phyloP scores from a whole-genome alignment of 2,113 vertebrate genomes.

The human (Homo sapiens) region DNA sequence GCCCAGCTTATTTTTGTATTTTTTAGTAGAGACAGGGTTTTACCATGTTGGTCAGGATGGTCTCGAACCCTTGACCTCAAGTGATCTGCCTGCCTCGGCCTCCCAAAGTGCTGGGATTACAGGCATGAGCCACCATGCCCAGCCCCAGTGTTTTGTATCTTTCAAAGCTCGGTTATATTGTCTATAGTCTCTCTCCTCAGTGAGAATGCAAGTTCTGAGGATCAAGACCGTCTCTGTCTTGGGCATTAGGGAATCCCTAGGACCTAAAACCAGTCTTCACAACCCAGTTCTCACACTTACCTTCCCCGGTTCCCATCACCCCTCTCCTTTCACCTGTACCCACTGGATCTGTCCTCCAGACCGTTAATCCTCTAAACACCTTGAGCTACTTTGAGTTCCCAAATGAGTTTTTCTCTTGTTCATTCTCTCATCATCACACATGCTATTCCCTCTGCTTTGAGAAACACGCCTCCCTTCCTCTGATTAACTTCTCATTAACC shows the following conservation, averaged over 20 bases:
- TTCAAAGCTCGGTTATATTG: background rate
- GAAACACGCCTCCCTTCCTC: background rate
- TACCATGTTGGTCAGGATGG: too few species aligned
- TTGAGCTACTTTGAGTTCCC: background rate
- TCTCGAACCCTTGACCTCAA: too few species aligned
- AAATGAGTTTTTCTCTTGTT: background rate
- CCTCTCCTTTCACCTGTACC: background rate
- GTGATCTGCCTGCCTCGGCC: too few species aligned
- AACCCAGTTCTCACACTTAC: background rate
- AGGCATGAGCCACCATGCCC: too few species aligned
- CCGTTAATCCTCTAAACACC: background rate
- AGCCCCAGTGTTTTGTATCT: background rate
- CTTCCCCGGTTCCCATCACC: too few species aligned
- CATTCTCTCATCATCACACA: background rate
- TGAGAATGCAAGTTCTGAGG: background rate
- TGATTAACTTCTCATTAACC: slow-evolving; percentile 53
- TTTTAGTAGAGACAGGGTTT: too few species aligned
- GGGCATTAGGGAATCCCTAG: background rate
- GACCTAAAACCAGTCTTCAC: background rate
- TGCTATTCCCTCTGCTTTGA: background rate
- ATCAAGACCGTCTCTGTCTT: background rate
- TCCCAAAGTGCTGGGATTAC: too few species aligned
- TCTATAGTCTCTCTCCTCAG: background rate
- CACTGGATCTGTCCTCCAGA: background rate
- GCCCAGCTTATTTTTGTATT: too few species aligned